Evolutionary conservation across 64 coral and sea anemone species (phyloP).

Genomic region (Montipora foliosa): DNA sequence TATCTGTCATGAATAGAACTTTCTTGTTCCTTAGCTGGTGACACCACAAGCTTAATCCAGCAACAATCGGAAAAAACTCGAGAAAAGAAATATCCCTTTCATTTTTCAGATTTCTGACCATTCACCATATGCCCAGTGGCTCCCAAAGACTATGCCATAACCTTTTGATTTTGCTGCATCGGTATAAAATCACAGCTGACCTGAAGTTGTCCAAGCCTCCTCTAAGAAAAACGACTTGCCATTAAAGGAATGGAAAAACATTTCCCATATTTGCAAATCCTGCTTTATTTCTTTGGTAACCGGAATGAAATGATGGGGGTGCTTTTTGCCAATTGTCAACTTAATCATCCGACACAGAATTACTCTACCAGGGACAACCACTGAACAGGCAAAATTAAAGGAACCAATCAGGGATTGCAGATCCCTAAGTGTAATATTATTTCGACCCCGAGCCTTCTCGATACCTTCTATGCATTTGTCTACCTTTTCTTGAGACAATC

Average conservation of each 20-base stretch:
- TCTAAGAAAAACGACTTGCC: slow-evolving; percentile 31
- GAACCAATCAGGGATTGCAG: slow-evolving; percentile 13
- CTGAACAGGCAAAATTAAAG: slow-evolving; percentile 45
- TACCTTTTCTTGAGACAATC: slow-evolving; percentile 23
- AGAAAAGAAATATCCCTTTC: slow-evolving; percentile 2
- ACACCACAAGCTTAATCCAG: not conserved
- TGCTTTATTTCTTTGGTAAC: not conserved
- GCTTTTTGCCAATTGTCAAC: not conserved
- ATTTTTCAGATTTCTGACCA: not conserved
- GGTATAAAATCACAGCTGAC: not conserved
- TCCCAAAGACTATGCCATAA: slow-evolving; percentile 19
- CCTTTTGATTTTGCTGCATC: not conserved
- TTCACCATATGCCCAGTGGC: not conserved
- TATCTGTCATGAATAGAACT: not conserved
- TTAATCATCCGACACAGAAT: slow-evolving; percentile 33
- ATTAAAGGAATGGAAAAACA: slow-evolving; percentile 26
- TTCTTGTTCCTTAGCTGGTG: not conserved
- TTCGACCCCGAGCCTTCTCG: not conserved
- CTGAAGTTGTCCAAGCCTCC: slow-evolving; percentile 7
- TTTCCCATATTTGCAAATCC: slow-evolving; percentile 8
- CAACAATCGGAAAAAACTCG: not conserved
- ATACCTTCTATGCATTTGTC: not conserved
- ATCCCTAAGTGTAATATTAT: not conserved
- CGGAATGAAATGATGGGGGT: not conserved
- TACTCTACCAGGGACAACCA: slow-evolving; percentile 26